Base-by-base conservation (phyloP, 2,888 invertebrate species). In the Torymus aiolomorphi region DNA sequence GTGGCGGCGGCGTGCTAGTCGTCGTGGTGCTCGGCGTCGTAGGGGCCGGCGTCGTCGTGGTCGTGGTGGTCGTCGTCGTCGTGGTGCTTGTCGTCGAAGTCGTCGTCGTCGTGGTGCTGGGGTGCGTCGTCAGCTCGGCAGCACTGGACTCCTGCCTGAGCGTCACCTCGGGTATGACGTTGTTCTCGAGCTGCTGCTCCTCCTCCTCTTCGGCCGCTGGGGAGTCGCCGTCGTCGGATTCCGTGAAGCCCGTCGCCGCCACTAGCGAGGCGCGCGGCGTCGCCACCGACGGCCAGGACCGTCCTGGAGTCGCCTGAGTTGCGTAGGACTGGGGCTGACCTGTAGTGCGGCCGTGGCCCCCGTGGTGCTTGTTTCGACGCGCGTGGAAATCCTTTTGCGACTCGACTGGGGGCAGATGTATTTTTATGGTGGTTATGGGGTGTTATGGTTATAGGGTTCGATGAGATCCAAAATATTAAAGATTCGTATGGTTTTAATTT, bases 341-440 rank as follows among this genome's bases (percentile, higher is more conserved):
- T 91, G 92, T 85, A 91, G 92, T 84, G 92, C 85, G 71, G 57
- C 82, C 84, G 31, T 84, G 84, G 76, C 8, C 8, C 8, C 86
- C 86, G 82, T 88, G 87, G 83, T 88, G 88, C 67, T 88, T 88
- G 85, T 91, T 89, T 77, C 87, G 90, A 52, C 90, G 88, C 88
- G 93, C 92, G 88, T 97, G 97, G 90, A 95, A 97, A 91, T 97
- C 96, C 89, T 96, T 96, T 91, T 97, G 97, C 14, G 96, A 95
- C 91, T 97, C 96, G 88, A 96, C 97, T 97, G 91, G 14, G 49
- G 56, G 31, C 24, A 66, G 20, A 57, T 42, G 11, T 57, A 8
- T 80, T 80, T 81, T 42, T 42, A 3, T 24, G 3, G 24, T 24
- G 24, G 3, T 31, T 31, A 5, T 24, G 8, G 42, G 42, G 42